These are phyloP conservation scores for Frieseomelitta varia DNA, from an alignment of 1,140 invertebrate genomes.

Conservation along the genomic window DNA sequence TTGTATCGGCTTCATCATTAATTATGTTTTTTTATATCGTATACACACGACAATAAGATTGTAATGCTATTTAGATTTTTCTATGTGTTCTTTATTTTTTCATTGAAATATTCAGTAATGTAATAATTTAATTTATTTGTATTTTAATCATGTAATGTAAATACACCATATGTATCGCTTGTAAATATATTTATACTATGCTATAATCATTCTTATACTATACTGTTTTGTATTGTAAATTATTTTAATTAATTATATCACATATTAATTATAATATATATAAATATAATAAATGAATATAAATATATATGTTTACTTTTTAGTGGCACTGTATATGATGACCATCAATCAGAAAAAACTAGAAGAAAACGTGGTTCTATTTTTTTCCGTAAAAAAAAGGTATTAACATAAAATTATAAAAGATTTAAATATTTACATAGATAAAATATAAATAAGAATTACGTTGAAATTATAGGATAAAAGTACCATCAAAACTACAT, in stretches of 20 bases:
- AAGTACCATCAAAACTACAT: constrained; percentile 77
- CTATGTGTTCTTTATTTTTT: constrained; percentile 22
- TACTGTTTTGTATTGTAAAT: neutral
- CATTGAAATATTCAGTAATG: neutral
- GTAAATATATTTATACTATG: constrained; percentile 4
- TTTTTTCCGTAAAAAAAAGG: constrained; percentile 95
- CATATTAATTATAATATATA: neutral
- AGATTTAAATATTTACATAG: neutral
- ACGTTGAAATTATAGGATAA: constrained; percentile 72
- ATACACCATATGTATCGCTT: constrained; percentile 10
- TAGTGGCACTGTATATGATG: constrained; percentile 84
- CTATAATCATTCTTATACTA: neutral
- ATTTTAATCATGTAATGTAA: neutral
- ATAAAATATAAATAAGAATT: neutral
- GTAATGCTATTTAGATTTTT: constrained; percentile 1
- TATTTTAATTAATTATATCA: neutral
- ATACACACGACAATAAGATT: neutral
- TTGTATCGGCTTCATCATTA: constrained; percentile 49
- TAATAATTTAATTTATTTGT: constrained; percentile 6
- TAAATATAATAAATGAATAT: constrained; percentile 2
- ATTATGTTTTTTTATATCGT: neutral
- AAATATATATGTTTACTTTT: constrained; percentile 53
- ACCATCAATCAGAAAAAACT: constrained; percentile 90
- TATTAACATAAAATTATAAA: constrained; percentile 63
- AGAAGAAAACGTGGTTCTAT: constrained; percentile 92